Evolutionary conservation across 2,113 vertebrate genomes (phyloP).

Genomic region (Nettapus auritus): DNA sequence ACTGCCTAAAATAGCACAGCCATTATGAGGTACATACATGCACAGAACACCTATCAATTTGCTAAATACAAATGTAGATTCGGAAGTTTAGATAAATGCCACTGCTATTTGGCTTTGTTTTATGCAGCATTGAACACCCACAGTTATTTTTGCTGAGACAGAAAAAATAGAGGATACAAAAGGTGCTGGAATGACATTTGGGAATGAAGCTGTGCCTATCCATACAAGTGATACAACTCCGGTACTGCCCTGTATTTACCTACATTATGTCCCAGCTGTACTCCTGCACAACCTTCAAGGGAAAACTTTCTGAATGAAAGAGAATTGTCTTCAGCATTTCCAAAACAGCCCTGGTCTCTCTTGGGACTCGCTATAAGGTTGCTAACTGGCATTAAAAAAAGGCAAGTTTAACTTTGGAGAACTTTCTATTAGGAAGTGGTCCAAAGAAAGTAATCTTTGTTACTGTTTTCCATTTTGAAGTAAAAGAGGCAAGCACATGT

Average conservation of each 20-base stretch:
- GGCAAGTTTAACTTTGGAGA: neutral
- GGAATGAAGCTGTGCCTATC: neutral
- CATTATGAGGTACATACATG: neutral
- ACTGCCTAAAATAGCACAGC: neutral
- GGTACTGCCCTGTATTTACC: neutral
- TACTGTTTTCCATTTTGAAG: neutral
- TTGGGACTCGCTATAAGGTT: neutral
- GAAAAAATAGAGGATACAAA: neutral
- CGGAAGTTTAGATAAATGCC: neutral
- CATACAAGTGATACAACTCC: neutral
- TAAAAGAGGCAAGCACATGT: neutral
- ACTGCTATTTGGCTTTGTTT: neutral
- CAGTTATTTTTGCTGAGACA: neutral
- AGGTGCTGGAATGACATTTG: neutral
- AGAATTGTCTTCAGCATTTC: neutral
- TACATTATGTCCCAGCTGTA: neutral
- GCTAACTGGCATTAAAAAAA: neutral
- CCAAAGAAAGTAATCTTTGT: neutral
- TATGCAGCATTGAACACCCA: neutral
- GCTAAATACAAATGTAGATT: neutral
- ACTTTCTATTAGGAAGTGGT: neutral
- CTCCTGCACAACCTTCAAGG: neutral
- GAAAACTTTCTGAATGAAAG: neutral
- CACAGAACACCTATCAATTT: neutral
- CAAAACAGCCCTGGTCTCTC: neutral